phyloP scores from a whole-genome alignment of 2,888 invertebrate genomes.

The Heliconius cydno region DNA sequence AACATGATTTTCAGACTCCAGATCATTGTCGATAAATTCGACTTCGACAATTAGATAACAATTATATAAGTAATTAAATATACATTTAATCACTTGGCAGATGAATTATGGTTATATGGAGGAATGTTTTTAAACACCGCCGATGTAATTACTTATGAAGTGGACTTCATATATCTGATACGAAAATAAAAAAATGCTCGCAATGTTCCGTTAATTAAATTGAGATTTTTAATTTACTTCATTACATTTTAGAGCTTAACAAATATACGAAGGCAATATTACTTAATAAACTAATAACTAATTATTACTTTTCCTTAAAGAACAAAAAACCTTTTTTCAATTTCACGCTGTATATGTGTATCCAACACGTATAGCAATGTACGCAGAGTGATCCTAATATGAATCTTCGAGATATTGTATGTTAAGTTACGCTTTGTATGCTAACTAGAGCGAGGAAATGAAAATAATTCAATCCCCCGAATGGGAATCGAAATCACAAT shows the following conservation, averaged over 20 bases:
- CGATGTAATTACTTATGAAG: constrained; percentile 75
- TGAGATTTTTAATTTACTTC: constrained; percentile 62
- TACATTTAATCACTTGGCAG: constrained; percentile 42
- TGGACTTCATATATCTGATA: constrained; percentile 76
- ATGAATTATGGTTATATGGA: constrained; percentile 61
- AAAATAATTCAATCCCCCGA: too few species aligned
- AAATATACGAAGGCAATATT: too few species aligned
- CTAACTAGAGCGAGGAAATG: too few species aligned
- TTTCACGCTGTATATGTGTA: too few species aligned
- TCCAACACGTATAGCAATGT: too few species aligned
- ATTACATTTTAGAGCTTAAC: constrained; percentile 46
- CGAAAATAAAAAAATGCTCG: constrained; percentile 67
- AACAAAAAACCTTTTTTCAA: too few species aligned
- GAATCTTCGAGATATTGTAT: too few species aligned
- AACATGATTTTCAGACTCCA: background rate
- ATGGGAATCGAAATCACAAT: too few species aligned
- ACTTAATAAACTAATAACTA: too few species aligned
- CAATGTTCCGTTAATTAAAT: constrained; percentile 75
- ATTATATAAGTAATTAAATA: constrained; percentile 46
- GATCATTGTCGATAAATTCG: background rate
- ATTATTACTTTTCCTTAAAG: too few species aligned
- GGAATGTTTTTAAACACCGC: constrained; percentile 67
- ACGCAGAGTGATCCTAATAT: too few species aligned
- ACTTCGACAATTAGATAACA: constrained; percentile 34
- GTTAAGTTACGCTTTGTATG: too few species aligned